Conservation (phyloP, 2,113 vertebrate species). For the Anoplopoma fimbria region DNA sequence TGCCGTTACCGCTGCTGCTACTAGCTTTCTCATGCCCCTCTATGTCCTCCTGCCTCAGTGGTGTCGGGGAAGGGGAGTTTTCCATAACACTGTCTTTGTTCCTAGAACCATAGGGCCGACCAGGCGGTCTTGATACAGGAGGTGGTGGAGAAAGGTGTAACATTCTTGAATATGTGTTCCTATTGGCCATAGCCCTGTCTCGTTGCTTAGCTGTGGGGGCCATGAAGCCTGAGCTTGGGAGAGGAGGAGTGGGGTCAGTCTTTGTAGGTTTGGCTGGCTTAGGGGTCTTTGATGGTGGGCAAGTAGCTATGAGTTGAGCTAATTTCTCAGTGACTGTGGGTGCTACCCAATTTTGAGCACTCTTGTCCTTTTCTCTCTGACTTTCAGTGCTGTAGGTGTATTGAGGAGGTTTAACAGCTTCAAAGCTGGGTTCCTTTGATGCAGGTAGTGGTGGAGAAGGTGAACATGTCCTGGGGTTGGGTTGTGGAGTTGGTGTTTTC, state of each 20-base stretch:
- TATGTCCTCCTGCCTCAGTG: slow-evolving; percentile 77
- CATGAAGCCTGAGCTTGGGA: slow-evolving; percentile 81
- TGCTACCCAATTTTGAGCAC: slow-evolving; percentile 85
- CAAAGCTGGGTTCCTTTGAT: slow-evolving; percentile 80
- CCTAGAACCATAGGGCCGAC: slow-evolving; percentile 83
- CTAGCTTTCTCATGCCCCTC: slow-evolving; percentile 72
- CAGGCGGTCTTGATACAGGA: slow-evolving; percentile 83
- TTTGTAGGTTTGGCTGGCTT: slow-evolving; percentile 88
- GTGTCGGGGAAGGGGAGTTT: slow-evolving; percentile 59
- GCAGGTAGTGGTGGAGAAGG: slow-evolving; percentile 67
- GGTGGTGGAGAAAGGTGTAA: slow-evolving; percentile 82
- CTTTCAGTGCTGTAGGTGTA: slow-evolving; percentile 76
- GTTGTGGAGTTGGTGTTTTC: slow-evolving; percentile 77
- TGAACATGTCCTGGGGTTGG: slow-evolving; percentile 67
- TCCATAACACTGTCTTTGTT: slow-evolving; percentile 82
- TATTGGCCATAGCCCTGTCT: slow-evolving; percentile 83
- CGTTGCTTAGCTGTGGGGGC: slow-evolving; percentile 83
- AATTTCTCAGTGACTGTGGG: slow-evolving; percentile 94
- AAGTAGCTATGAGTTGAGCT: slow-evolving; percentile 95
- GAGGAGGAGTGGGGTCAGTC: slow-evolving; percentile 62
- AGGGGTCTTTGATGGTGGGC: slow-evolving; percentile 95
- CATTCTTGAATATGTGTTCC: slow-evolving; percentile 84
- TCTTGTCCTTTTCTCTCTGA: slow-evolving; percentile 89
- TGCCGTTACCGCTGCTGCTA: slow-evolving; percentile 58
- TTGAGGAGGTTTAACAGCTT: slow-evolving; percentile 83